phyloP scores from a whole-genome alignment of 2,113 vertebrate genomes.

The Penelope pileata region DNA sequence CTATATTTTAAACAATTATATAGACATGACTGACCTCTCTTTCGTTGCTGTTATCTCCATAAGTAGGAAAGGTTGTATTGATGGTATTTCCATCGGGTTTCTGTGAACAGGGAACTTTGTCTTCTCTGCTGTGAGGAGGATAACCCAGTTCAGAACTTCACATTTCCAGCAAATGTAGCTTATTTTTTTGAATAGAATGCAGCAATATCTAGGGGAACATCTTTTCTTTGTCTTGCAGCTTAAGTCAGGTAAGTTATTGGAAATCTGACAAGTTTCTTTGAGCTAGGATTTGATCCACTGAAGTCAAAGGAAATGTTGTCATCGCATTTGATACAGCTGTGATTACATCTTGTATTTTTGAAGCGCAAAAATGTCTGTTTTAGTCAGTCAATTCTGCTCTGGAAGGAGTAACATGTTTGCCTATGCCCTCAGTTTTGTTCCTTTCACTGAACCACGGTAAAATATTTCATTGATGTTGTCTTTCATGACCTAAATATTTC shows the following conservation, averaged over 20 bases:
- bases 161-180: neutral
- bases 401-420: neutral
- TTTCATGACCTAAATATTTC: neutral
- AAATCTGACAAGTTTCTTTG: neutral
- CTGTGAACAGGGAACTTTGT: neutral
- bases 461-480: neutral
- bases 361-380: neutral
- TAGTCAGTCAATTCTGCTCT: neutral
- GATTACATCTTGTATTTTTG: neutral
- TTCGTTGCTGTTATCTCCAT: constrained; percentile 31
- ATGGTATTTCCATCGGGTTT: neutral
- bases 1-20: constrained; percentile 30
- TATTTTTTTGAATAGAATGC: neutral
- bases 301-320: neutral
- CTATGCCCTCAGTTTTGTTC: neutral
- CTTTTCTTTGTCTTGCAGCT: neutral
- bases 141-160: neutral
- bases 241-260: neutral
- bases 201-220: neutral
- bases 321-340: neutral
- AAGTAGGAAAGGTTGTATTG: neutral
- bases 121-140: neutral
- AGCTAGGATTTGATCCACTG: neutral
- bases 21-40: neutral
- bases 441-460: neutral